A percentile compares a stretch with the other conserved stretches of the same genome.
phyloP scores from a whole-genome alignment of 2,888 invertebrate genomes.

The Eucera pruinosa region DNA sequence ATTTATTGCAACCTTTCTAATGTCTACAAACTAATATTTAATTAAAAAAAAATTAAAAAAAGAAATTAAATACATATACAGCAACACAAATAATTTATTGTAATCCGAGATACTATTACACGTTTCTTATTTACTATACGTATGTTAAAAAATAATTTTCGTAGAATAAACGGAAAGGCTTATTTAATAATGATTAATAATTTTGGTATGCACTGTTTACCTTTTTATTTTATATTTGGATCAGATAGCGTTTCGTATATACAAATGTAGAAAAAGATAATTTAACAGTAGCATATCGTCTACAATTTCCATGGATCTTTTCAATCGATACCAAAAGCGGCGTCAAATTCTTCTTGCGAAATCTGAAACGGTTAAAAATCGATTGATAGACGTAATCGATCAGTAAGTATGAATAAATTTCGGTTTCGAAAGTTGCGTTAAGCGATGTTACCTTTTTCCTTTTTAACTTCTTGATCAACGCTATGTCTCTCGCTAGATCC shows the following conservation, averaged over 20 bases:
- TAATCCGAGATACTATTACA: slow-evolving; percentile 1
- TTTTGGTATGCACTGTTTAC: slow-evolving; percentile 13
- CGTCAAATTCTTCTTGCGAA: slow-evolving; percentile 84
- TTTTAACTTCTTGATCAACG: slow-evolving; percentile 94
- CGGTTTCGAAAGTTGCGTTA: slow-evolving; percentile 4
- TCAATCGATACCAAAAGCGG: slow-evolving; percentile 80
- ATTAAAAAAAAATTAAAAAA: neutral
- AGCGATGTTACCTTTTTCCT: slow-evolving; percentile 88
- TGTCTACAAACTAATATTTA: slow-evolving; percentile 4
- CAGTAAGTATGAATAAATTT: neutral
- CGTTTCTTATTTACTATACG: slow-evolving; percentile 8
- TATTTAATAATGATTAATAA: slow-evolving; percentile 3
- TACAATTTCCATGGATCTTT: neutral
- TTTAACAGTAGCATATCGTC: neutral
- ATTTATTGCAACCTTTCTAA: no score
- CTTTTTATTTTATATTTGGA: slow-evolving; percentile 13
- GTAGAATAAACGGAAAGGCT: neutral
- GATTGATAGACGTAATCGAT: neutral
- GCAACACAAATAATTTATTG: slow-evolving; percentile 1
- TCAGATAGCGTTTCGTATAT: slow-evolving; percentile 2
- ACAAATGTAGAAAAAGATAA: slow-evolving; percentile 13
- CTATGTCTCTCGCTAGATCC: slow-evolving; percentile 92
- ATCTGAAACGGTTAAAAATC: slow-evolving; percentile 80
- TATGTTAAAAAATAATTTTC: neutral
- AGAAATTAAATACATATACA: neutral